phyloP scores from a whole-genome alignment of 2,888 invertebrate genomes.

The Nephrocerus scutellatus region DNA sequence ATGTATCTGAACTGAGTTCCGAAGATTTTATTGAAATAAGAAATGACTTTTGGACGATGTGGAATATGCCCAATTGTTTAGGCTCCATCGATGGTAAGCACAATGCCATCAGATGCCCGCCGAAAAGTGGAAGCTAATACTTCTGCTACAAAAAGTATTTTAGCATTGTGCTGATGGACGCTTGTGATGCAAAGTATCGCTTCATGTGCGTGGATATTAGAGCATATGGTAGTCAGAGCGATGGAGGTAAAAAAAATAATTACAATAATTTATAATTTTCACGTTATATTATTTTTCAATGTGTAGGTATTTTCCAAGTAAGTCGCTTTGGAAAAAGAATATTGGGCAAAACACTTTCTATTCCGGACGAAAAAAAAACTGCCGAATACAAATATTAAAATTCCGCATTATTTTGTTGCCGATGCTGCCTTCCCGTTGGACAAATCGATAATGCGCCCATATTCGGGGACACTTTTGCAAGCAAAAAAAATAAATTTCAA shows the following conservation, averaged over 20 bases:
- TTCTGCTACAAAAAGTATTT: conserved; percentile 6
- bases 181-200: conserved; percentile 15
- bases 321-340: conserved; percentile 11
- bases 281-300: conserved; percentile 55
- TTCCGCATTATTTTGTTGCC: conserved; percentile 5
- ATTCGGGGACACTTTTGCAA: neutral
- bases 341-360: neutral
- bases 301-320: conserved; percentile 7
- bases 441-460: conserved; percentile 7
- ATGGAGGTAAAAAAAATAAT: conserved; percentile 24
- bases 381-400: neutral
- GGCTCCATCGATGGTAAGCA: conserved; percentile 19
- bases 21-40: conserved; percentile 15
- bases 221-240: conserved; percentile 16
- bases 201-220: conserved; percentile 17
- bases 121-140: conserved; percentile 15
- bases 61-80: conserved; percentile 18
- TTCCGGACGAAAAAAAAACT: conserved; percentile 6
- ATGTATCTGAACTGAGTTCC: conserved; percentile 4
- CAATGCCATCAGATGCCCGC: conserved; percentile 14
- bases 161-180: conserved; percentile 15
- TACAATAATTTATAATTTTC: conserved; percentile 42
- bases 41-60: conserved; percentile 13
- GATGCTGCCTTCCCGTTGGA: conserved; percentile 7
- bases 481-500: conserved; percentile 9